A percentile compares a stretch with the other conserved stretches of the same genome.
Evolutionary conservation across 2,888 invertebrate species (phyloP).

Genomic region (Torymus texanus): DNA sequence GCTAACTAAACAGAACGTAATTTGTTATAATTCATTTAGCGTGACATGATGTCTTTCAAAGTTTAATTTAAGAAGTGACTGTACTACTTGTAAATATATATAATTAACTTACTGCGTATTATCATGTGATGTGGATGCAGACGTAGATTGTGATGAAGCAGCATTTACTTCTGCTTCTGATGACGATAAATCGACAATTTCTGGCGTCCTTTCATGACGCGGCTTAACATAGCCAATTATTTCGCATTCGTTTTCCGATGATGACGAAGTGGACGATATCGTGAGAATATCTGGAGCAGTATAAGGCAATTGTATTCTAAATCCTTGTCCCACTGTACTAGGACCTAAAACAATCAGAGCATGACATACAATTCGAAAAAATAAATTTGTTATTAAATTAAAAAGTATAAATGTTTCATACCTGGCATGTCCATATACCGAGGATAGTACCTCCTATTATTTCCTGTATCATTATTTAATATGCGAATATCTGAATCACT

Average conservation of each 20-base stretch:
- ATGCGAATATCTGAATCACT: constrained; percentile 68
- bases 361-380: not conserved
- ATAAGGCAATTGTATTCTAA: constrained; percentile 59
- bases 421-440: constrained; percentile 62
- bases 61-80: not conserved
- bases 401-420: constrained; percentile 42
- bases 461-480: constrained; percentile 61
- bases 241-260: constrained; percentile 78
- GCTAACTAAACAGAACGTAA: too few relatives aligned
- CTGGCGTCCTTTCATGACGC: constrained; percentile 81
- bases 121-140: not conserved
- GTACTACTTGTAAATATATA: constrained; percentile 5
- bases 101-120: constrained; percentile 39
- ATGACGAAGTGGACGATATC: constrained; percentile 69
- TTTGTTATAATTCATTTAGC: too few relatives aligned
- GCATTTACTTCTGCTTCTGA: constrained; percentile 76
- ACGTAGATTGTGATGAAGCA: not conserved
- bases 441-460: constrained; percentile 40
- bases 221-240: constrained; percentile 83
- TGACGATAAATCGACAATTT: constrained; percentile 79
- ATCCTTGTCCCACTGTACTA: constrained; percentile 65
- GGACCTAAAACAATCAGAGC: constrained; percentile 61
- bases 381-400: not conserved
- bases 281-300: constrained; percentile 64
- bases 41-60: too few relatives aligned